These are phyloP conservation scores for Sebastes hubbsi DNA, from an alignment of 2,797 vertebrate species.

Conservation along the genomic window DNA sequence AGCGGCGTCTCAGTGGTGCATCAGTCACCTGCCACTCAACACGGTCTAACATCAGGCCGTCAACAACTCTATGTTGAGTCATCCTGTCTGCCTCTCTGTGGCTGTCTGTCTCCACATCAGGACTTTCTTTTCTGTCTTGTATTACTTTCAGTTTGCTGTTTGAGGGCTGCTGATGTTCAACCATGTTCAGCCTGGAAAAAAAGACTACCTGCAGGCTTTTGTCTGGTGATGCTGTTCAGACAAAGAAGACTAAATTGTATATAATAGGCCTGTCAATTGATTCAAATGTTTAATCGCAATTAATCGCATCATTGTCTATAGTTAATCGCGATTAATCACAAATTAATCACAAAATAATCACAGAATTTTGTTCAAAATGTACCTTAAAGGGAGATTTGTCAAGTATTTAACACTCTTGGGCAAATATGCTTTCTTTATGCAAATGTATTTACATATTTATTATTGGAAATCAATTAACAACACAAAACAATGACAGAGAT, in stretches of 20 bases:
- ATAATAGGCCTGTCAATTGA: no score
- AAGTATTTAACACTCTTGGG: no score
- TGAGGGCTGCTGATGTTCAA: constrained; percentile 22
- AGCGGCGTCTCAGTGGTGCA: constrained; percentile 57
- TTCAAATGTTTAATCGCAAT: no score
- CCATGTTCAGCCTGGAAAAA: constrained; percentile 15
- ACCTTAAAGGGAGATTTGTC: no score
- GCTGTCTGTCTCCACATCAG: constrained; percentile 16
- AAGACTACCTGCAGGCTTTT: constrained; percentile 24
- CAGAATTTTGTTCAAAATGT: no score
- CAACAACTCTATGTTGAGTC: constrained; percentile 22
- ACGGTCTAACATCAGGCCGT: constrained; percentile 41
- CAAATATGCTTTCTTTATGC: no score
- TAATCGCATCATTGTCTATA: no score
- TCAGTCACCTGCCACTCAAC: constrained; percentile 75
- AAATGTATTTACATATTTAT: no score
- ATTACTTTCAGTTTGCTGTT: constrained; percentile 26
- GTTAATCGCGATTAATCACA: no score
- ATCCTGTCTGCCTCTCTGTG: constrained; percentile 30
- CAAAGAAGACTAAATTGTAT: constrained; percentile 12
- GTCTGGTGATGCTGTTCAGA: constrained; percentile 16
- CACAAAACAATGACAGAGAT: no score
- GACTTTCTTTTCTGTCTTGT: background rate
- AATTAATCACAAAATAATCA: no score
- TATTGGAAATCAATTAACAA: no score